Evolutionary conservation across 2,888 invertebrate genomes (phyloP), one percentile per base, ranked within the genome.

Genomic region (Chymomyza procnemis): DNA sequence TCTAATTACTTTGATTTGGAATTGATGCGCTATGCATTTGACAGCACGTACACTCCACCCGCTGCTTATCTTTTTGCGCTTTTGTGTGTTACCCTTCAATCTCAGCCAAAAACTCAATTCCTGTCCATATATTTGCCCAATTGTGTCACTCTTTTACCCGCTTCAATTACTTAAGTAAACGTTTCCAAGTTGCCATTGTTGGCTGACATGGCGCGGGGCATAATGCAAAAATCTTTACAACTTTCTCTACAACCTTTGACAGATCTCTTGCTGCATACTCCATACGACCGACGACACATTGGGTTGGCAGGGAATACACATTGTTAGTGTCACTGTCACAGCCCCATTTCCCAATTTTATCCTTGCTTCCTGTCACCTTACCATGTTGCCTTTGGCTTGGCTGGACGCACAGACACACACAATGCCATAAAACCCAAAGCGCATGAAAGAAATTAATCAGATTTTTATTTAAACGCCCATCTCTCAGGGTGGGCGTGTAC

Each of bases 401-500:
- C 41, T 12, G 19, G 5, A 21, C 75, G 75, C 71, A 87, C 87
- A 81, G 79, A 84, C 19, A 21, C 75, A 78, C 71, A 87, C 87
- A 81, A 81, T 86, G 82, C 74, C 79, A 87, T 77, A 82, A 85
- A 76, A 80, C 81, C 85, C 80, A 69, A 76, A 71, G 73, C 75
- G 70, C 73, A 84, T 87, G 88, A 84, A 84, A 79, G 79, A 84
- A 84, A 84, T 84, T 84, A 86, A 88, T 84, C 84, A 84, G 84
- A 88, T 84, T 84, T 88, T 86, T 88, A 86, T 84, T 84, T 86
- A 86, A 86, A 86, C 88, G 84, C 82, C 77, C 82, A 65, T 18
- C 16, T 26, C 26, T 26, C 2, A 54, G 21, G 18, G 14, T n/a
- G 21, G 54, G 54, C 54, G 54, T 57, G n/a, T 2, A 14, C 30